Base-by-base conservation (phyloP, 2,113 vertebrate species). In the Geococcyx californianus region DNA sequence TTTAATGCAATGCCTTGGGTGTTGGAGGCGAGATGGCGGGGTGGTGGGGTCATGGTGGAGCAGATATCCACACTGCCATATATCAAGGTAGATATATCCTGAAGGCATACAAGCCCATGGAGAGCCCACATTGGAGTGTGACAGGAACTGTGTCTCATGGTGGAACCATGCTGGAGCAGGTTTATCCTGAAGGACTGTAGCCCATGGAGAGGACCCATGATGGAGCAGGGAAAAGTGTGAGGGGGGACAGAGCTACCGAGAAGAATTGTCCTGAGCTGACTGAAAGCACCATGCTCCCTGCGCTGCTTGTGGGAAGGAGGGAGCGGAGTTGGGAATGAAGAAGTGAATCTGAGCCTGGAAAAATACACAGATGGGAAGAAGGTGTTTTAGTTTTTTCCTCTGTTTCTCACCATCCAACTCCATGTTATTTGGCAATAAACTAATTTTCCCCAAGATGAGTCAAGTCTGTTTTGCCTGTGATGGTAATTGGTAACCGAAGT, bases 301-400 rank as follows among this genome's bases (percentile, higher is more conserved):
- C 0, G 8, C 3, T 0, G 3, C 16, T 1, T 44, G 1, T 0
- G 3, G 26, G 26, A 4, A 15, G 40, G 23, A 82, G 17, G 28
- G 29, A 74, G 24, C 66, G 13, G 29, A 81, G 17, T 3, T 67
- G 55, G 59, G 33, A 89, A 84, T 0, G 4, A 73, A 76, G 51
- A 56, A 72, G 21, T 0, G 4, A 87, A 88, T 74, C 34, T 79
- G 52, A 90, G 62, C 36, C 40, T 70, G 24, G n/a, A 62, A 84
- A 87, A 81, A 87, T 64, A 26, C 4, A 6, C n/a, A 8, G 13
- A 6, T 24, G 8, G 23, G 10, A 74, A 40, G 36, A 94, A 74
- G 60, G 47, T 33, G 31, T 23, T 77, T 73, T 33, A 49, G 3
- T 16, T 76, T 91, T 49, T 87, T 33, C 45, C 26, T 69, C 81